These are phyloP conservation scores for Sturnus vulgaris DNA, from an alignment of 2,113 vertebrate genomes.

Conservation along the genomic window DNA sequence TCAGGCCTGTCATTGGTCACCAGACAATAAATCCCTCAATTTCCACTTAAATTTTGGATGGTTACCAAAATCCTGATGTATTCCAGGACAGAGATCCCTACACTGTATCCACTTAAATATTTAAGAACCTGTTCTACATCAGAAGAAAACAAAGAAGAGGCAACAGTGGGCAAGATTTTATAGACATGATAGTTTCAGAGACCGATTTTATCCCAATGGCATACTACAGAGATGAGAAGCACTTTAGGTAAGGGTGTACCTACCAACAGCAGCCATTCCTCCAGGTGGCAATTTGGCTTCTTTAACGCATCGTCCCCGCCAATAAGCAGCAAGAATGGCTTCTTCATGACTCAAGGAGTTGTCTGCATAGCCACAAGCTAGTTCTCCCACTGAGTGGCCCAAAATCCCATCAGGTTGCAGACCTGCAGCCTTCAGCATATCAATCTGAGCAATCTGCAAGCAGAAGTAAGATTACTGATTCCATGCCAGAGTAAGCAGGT, in stretches of 20 bases:
- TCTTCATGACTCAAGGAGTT: constrained; percentile 86
- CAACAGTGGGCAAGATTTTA: neutral
- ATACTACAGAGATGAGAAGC: neutral
- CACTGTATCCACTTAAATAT: neutral
- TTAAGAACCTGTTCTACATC: neutral
- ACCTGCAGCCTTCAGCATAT: constrained; percentile 84
- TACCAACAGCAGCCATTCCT: constrained; percentile 96
- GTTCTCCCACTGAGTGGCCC: constrained; percentile 92
- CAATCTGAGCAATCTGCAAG: constrained; percentile 88
- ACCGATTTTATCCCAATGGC: neutral
- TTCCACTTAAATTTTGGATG: neutral
- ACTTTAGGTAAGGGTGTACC: neutral
- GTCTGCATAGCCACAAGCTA: constrained; percentile 95
- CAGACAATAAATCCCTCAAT: neutral
- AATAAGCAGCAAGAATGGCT: constrained; percentile 87
- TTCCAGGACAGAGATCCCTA: neutral
- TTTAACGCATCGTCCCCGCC: constrained; percentile 91
- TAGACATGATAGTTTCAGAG: neutral
- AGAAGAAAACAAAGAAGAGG: neutral
- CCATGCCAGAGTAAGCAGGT: neutral
- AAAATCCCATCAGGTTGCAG: constrained; percentile 89
- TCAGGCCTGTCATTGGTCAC: neutral
- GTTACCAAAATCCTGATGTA: neutral
- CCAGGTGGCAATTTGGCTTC: constrained; percentile 86
- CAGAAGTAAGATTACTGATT: neutral